Conservation (phyloP, 2,113 vertebrate species). For the Oreochromis spilurus region DNA sequence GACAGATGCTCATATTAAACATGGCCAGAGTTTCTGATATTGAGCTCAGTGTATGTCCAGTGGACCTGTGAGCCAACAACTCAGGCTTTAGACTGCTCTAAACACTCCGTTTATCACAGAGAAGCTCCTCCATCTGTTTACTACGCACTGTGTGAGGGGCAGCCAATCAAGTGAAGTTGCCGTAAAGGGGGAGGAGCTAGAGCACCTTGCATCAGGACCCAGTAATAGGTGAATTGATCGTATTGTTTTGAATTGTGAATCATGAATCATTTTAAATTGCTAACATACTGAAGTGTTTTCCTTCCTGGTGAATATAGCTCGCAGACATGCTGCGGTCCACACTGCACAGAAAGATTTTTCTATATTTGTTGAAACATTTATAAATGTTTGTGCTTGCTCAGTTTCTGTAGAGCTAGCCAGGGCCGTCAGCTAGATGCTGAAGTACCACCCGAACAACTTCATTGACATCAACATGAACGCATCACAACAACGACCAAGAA, state of each 20-base stretch:
- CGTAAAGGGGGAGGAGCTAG: not conserved
- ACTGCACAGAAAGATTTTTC: not conserved
- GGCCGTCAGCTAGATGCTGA: not conserved
- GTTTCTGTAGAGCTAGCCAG: not conserved
- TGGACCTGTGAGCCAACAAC: not conserved
- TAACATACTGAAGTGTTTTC: not conserved
- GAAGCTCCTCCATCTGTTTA: not conserved
- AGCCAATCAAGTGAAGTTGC: not conserved
- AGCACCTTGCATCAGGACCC: not conserved
- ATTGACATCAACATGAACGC: not conserved
- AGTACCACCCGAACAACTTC: not conserved
- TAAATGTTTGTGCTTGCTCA: not conserved
- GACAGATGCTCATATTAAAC: not conserved
- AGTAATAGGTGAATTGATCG: not conserved
- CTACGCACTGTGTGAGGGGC: not conserved
- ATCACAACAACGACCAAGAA: not conserved
- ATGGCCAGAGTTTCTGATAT: not conserved
- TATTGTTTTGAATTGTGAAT: not conserved
- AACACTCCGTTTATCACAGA: not conserved
- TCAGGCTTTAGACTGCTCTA: not conserved
- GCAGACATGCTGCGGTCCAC: not conserved
- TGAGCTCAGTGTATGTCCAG: not conserved
- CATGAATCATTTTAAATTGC: not conserved
- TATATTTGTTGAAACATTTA: not conserved
- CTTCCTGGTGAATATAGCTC: not conserved